phyloP scores from a whole-genome alignment of 2,888 invertebrate species.

The Monoplex corrugatus region DNA sequence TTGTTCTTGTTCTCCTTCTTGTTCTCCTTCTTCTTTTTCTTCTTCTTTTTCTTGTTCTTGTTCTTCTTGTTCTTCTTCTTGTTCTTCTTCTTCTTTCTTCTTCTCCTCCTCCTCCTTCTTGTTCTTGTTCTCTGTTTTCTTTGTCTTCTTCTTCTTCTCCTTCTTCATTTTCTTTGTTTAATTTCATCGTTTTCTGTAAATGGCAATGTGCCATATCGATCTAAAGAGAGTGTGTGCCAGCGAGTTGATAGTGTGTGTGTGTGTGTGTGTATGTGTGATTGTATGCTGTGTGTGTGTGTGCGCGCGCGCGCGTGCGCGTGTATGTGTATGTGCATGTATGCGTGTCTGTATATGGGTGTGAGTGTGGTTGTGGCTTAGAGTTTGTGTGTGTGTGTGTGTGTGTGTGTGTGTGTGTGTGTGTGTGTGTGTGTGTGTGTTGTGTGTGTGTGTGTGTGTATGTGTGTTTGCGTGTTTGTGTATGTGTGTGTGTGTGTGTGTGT shows the following conservation, averaged over 20 bases:
- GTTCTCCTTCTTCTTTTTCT: background rate
- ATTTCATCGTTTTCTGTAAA: no score
- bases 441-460: slow-evolving; percentile 1
- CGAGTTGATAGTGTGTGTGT: background rate
- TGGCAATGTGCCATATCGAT: no score
- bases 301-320: background rate
- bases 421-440: background rate
- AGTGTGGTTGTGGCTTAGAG: no score
- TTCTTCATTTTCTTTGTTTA: background rate
- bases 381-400: no score
- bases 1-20: background rate
- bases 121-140: background rate
- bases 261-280: background rate
- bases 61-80: background rate
- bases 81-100: background rate
- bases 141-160: background rate
- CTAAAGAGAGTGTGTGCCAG: background rate
- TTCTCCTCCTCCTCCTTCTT: background rate
- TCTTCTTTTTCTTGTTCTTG: background rate
- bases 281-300: background rate
- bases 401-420: no score
- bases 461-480: background rate
- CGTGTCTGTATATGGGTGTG: no score
- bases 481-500: slow-evolving; percentile 2
- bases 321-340: no score